Base-by-base conservation (phyloP, 2,888 invertebrate genomes). In the Caenorhabditis japonica region DNA sequence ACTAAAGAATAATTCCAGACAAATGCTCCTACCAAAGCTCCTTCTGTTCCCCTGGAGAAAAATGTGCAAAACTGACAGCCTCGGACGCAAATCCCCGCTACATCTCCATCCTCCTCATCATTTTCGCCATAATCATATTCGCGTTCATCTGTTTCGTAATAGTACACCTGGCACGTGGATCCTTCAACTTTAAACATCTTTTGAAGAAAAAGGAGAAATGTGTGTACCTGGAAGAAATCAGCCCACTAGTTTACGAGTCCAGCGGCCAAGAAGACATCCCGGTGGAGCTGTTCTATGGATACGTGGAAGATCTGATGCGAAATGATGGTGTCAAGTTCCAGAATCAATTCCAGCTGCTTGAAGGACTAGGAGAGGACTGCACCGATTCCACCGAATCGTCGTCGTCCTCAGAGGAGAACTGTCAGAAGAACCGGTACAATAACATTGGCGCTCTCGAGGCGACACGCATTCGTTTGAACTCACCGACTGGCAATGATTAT, bases 371-470 rank as follows among this genome's bases (percentile, higher is more conserved):
- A 12, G 33, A 36, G 2, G 64, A 60, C 43, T 19, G 38, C 3
- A 27, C 39, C 5, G 72, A 73, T 51, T 53, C 64, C 17, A 49
- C 25, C 17, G 53, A 61, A 27, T 38, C 58, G 10, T 43, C 71
- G n/a, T 53, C 61, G 7, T 25, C 68, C 8, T 47, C 64, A 4
- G 64, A 64, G 21, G 77, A 79, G 23, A 60, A 62, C 17, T 53
- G 59, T 17, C 64, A 68, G n/a, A 74, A 75, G 33, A 77, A 79
- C 34, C 47, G 73, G 53, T 85, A 85, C 62, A 59, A 78, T 39
- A 85, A 85, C 60, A 84, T 85, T 53, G 81, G 81, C n/a, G 84
- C 85, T 0, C 77, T 80, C 13, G 85, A 85, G 33, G 56, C 76
- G 13, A 84, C 84, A 0, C 62, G 85, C 17, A 83, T 85, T 19